These are phyloP conservation scores for Cosmopolites sordidus DNA, from an alignment of 2,888 invertebrate genomes.

Conservation along the genomic window DNA sequence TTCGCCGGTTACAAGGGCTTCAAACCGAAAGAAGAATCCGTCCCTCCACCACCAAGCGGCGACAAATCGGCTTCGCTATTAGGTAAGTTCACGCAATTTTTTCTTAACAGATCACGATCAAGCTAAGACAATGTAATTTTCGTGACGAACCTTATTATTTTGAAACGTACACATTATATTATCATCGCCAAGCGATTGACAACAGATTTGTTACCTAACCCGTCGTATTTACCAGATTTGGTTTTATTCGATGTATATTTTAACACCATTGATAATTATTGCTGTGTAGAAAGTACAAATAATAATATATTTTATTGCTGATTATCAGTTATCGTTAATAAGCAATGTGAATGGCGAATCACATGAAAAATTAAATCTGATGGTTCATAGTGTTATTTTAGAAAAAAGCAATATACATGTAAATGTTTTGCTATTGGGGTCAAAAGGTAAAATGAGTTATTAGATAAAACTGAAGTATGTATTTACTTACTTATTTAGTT, in stretches of 20 bases:
- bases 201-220: background rate
- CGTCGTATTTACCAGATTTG: background rate
- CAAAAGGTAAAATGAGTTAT: too few species aligned
- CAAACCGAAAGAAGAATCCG: constrained; percentile 10
- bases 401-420: too few species aligned
- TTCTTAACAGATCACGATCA: background rate
- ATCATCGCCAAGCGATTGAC: background rate
- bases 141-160: background rate
- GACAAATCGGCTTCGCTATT: constrained; percentile 14
- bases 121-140: background rate
- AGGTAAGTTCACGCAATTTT: background rate
- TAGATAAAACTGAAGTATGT: too few species aligned
- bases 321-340: too few species aligned
- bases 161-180: background rate
- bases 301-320: background rate
- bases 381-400: too few species aligned
- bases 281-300: background rate
- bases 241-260: background rate
- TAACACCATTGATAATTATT: background rate
- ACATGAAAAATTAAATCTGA: too few species aligned
- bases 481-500: too few species aligned
- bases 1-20: constrained; percentile 41
- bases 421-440: too few species aligned
- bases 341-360: too few species aligned
- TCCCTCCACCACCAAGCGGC: constrained; percentile 6